phyloP scores from a whole-genome alignment of 1,140 invertebrate genomes.

The Drosophila ironensis region DNA sequence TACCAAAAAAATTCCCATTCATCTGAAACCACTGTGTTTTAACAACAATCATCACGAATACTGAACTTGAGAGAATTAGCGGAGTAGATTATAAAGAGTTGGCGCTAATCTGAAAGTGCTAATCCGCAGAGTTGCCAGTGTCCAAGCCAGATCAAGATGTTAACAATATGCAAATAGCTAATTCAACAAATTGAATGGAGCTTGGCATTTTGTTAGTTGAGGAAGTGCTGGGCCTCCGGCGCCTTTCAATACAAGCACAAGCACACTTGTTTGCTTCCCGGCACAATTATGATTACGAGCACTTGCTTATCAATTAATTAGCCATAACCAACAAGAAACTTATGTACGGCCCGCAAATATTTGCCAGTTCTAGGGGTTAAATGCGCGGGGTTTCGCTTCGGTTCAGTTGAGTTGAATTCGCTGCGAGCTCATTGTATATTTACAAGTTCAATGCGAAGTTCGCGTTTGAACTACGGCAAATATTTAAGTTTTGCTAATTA shows the following conservation, averaged over 20 bases:
- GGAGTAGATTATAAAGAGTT: background rate
- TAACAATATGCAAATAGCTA: background rate
- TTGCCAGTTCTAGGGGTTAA: slow-evolving; percentile 40
- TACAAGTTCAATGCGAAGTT: slow-evolving; percentile 72
- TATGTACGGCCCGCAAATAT: slow-evolving; percentile 62
- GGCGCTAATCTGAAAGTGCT: slow-evolving; percentile 18
- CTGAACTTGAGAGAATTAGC: background rate
- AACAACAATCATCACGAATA: no score
- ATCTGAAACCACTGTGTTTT: no score
- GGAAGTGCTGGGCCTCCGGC: background rate
- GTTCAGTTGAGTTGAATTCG: slow-evolving; percentile 26
- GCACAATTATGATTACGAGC: slow-evolving; percentile 59
- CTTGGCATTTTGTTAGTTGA: background rate
- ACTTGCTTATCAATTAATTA: slow-evolving; percentile 78
- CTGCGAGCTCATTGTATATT: slow-evolving; percentile 53
- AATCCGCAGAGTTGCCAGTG: slow-evolving; percentile 16
- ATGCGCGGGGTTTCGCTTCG: slow-evolving; percentile 9
- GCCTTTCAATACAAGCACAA: slow-evolving; percentile 10
- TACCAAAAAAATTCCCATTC: no score
- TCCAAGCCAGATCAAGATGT: slow-evolving; percentile 3
- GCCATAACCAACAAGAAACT: slow-evolving; percentile 67
- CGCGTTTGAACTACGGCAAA: slow-evolving; percentile 70
- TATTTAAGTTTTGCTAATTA: slow-evolving; percentile 75
- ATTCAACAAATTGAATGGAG: background rate
- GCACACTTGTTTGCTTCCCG: slow-evolving; percentile 20